These are phyloP conservation scores for Polymixis lichenea DNA, from an alignment of 2,888 invertebrate genomes.

Conservation along the genomic window DNA sequence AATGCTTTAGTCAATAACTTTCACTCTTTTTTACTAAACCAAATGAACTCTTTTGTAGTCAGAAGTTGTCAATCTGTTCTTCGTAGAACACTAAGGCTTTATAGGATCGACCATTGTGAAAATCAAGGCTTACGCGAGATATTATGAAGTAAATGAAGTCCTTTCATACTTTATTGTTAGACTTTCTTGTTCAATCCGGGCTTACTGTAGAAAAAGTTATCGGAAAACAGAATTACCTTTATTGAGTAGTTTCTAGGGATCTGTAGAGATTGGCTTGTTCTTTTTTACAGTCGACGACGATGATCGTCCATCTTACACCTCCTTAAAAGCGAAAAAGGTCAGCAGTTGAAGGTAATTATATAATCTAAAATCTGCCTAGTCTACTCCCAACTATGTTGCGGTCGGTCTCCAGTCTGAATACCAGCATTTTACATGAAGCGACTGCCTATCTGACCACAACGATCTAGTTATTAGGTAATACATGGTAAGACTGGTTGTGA, in stretches of 20 bases:
- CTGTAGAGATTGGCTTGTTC: not conserved
- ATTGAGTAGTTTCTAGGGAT: not conserved
- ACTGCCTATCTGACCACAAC: too few species aligned
- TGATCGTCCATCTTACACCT: not conserved
- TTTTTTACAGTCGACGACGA: not conserved
- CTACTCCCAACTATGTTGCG: not conserved
- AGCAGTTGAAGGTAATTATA: not conserved
- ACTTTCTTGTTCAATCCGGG: slow-evolving; percentile 34
- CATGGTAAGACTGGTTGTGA: not conserved
- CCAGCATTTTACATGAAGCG: not conserved
- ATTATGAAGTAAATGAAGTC: slow-evolving; percentile 11
- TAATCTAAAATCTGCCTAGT: not conserved
- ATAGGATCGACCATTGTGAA: slow-evolving; percentile 7
- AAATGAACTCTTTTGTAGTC: too few species aligned
- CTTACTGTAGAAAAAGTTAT: slow-evolving; percentile 22
- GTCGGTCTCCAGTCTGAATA: not conserved
- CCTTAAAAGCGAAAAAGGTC: not conserved
- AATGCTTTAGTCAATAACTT: too few species aligned
- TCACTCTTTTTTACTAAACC: too few species aligned
- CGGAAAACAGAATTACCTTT: slow-evolving; percentile 3
- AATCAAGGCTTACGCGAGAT: slow-evolving; percentile 17
- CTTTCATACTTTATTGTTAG: slow-evolving; percentile 17
- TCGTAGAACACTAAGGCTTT: not conserved
- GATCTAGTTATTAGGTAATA: not conserved
- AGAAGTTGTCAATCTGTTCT: not conserved